Percentiles rank a stretch among this genome's conserved stretches.
Evolutionary conservation across 2,113 vertebrate genomes (phyloP).

Genomic region (Chlorocebus sabaeus): DNA sequence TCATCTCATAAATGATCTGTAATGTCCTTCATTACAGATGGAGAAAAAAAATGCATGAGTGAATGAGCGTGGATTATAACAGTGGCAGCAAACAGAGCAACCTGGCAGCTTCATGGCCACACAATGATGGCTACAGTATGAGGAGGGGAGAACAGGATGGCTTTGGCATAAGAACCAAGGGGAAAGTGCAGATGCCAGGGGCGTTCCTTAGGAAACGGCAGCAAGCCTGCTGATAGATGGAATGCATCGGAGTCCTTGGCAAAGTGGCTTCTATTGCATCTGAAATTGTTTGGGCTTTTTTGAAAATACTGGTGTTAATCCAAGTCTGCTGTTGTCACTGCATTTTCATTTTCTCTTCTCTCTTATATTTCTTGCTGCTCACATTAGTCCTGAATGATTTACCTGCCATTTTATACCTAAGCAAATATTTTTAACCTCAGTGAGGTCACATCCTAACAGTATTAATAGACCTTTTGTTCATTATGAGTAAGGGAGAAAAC

Average conservation of each 20-base stretch:
- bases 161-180: background rate
- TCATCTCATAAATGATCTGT: background rate
- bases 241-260: background rate
- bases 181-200: background rate
- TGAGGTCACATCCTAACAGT: slow-evolving; percentile 48
- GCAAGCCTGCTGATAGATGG: background rate
- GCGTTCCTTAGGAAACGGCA: background rate
- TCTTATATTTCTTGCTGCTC: background rate
- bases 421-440: slow-evolving; percentile 49
- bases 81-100: background rate
- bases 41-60: background rate
- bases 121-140: background rate
- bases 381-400: background rate
- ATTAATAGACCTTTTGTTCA: slow-evolving; percentile 43
- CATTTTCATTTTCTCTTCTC: slow-evolving; percentile 33
- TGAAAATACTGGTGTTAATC: slow-evolving; percentile 26
- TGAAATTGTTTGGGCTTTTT: background rate
- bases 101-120: background rate
- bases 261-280: background rate
- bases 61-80: rapidly evolving
- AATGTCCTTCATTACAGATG: background rate
- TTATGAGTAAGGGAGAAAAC: slow-evolving; percentile 14
- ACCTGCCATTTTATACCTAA: background rate
- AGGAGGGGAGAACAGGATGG: background rate
- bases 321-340: slow-evolving; percentile 13